Evolutionary conservation across 2,888 invertebrate genomes (phyloP), one percentile per base, ranked within the genome.

Genomic region (Oscheius onirici): DNA sequence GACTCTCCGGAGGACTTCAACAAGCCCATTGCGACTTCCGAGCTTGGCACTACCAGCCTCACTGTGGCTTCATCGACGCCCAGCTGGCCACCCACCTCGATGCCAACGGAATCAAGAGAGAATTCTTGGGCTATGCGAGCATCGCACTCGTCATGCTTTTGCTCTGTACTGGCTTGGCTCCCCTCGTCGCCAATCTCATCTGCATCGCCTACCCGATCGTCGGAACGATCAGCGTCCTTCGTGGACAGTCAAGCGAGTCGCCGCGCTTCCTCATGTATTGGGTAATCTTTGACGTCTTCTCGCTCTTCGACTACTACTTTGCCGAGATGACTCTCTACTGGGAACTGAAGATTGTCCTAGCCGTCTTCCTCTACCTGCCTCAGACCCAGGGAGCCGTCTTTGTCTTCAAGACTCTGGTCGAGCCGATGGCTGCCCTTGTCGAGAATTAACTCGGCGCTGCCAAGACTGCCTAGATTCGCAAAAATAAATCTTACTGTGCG

Each of bases 371-470:
- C 58, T 58, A 58, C 24, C 58, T 58, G 17, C 58, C 58, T 3
- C 58, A 58, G 58, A 58, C 58, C 13, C 58, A 58, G 24, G 58
- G 58, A 41, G 58, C 58, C 11, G 20, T 41, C 41, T n/a, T 40
- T 17, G 17, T 58, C 58, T 58, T 40, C 22, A 11, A 8, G 10
- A 8, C 5, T 17, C 41, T 20, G 20, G 41, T 58, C 58, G 40
- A 22, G n/a, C 58, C 58, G 11, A n/a, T n/a, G n/a, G n/a, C n/a
- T n/a, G n/a, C n/a, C n/a, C 6, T 41, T 5, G 8, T 58, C 41
- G 43, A 58, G 34, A 34, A 34, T 13, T 17, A 20, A 15, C 20
- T 58, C 40, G 41, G 41, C 28, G 55, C 55, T 3, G 11, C 55
- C 55, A 55, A 55, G 28, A 26, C 28, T 24, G 55, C 55, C 28